Base-by-base conservation (phyloP, 30 jellyfish, hydroid and myxozoan genomes). In the Rhopilema esculentum region DNA sequence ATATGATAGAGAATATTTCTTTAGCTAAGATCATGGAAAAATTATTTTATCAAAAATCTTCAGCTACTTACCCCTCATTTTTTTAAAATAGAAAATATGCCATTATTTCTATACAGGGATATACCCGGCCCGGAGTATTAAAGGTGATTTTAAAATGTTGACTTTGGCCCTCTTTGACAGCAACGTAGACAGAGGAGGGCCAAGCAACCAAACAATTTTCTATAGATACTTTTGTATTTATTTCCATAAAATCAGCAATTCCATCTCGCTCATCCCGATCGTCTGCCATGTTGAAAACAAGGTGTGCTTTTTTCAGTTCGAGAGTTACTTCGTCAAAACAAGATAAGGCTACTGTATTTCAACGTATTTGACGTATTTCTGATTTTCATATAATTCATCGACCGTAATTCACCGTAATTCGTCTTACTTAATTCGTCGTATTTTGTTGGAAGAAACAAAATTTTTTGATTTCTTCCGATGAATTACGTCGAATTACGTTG, bases 401-500 rank as follows among this genome's bases (percentile, higher is more conserved):
- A 75, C 52, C 72, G 86, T 32, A 77, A 40, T 48, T 75, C 33
- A 71, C 40, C 77, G 24, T 15, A 53, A 0, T 53, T 52, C 40
- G 73, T 49, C 86, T 19, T 27, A 75, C 77, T 19, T 15, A 53
- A 0, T 53, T 52, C 40, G 73, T 49, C 86, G 53, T 27, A 75
- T 75, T 75, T 75, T 52, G 73, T 49, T 72, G 72, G 86, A 21
- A 75, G 66, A 50, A 77, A 22, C 87, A 77, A 75, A 77, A 22
- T 27, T 22, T 12, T 73, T 73, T 73, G 29, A 73, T 31, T 73
- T 40, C 84, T 73, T 30, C 65, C 82, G 64, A 71, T 27, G 82
- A 71, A 26, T 7, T 71, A 71, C 65, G 64, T 25, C 8, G 82
- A 71, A 26, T 7, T 71, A 71, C 65, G 64, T 25, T 73, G 69